Evolutionary conservation across 2,797 vertebrate species (phyloP), one percentile per base, ranked within the genome.

Genomic region (Mareca penelope): DNA sequence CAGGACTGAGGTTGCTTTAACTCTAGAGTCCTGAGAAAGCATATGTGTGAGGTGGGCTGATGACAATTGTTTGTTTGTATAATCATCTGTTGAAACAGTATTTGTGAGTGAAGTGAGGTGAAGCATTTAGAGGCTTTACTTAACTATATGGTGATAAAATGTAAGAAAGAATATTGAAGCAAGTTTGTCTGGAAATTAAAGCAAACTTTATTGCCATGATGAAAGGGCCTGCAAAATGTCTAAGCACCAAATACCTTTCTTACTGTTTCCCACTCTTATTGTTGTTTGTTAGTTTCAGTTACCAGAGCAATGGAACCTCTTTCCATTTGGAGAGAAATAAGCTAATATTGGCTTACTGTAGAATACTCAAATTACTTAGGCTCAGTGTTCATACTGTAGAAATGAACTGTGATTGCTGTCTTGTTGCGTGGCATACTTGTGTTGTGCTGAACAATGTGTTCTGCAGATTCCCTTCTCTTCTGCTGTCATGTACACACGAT

Each of bases 371-470:
- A 80, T 80, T 77, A 22, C 26, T 85, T 71, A 18, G 16, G 7
- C 12, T 90, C 28, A 29, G 1, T 79, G 35, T 18, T 75, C 7
- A 2, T 75, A 9, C 46, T 48, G 6, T 3, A 60, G 59, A 79
- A 64, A 31, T 26, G 50, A 79, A 8, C 24, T 82, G 31, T 33
- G 22, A 31, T 35, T 72, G 5, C n/a, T 67, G 35, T 52, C 21
- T 29, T 42, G 39, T 69, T 81, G 46, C 21, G 3, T 4, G 39
- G n/a, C 56, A 1, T 13, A 6, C 24, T 40, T 2, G 0, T 0
- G 0, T 28, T 61, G 50, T 26, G 24, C 60, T 61, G 60, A 61
- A 61, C 35, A 15, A 15, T 12, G 13, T 16, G 31, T 68, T 91
- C 63, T 37, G 39, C 69, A 85, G 69, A 31, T 78, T 90, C 22